A percentile compares a stretch with the other conserved stretches of the same genome.
Conservation (phyloP, 2,113 vertebrate genomes). For the Crotalus helleri region DNA sequence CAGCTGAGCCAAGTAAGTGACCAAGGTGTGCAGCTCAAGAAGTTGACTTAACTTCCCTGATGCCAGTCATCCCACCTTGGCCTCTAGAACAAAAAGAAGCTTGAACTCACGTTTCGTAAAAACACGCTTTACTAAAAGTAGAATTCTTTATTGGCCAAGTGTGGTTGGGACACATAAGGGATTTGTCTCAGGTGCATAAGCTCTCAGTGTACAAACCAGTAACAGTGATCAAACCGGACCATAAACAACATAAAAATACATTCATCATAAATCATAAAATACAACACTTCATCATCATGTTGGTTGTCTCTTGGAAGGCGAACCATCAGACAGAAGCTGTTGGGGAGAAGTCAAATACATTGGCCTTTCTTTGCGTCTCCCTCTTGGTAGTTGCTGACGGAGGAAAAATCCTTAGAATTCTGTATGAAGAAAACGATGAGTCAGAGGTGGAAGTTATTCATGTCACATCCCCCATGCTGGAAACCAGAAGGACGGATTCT, state of each 20-base stretch:
- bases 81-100: neutral
- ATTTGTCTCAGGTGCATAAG: no score
- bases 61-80: neutral
- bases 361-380: constrained; percentile 36
- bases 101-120: neutral
- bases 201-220: no score
- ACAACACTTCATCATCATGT: no score
- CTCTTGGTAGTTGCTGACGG: constrained; percentile 69
- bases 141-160: no score
- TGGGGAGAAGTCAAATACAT: neutral
- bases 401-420: constrained; percentile 74
- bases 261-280: no score
- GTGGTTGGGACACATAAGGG: no score
- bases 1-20: constrained; percentile 71
- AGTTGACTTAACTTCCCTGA: neutral
- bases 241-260: no score
- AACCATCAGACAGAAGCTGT: neutral
- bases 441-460: constrained; percentile 82
- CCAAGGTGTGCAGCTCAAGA: neutral
- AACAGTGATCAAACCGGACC: no score
- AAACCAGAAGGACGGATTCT: constrained; percentile 79
- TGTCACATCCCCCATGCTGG: constrained; percentile 79
- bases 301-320: neutral
- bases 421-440: constrained; percentile 82
- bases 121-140: neutral